Evolutionary conservation across 2,113 vertebrate species (phyloP).

Genomic region (Vidua macroura): DNA sequence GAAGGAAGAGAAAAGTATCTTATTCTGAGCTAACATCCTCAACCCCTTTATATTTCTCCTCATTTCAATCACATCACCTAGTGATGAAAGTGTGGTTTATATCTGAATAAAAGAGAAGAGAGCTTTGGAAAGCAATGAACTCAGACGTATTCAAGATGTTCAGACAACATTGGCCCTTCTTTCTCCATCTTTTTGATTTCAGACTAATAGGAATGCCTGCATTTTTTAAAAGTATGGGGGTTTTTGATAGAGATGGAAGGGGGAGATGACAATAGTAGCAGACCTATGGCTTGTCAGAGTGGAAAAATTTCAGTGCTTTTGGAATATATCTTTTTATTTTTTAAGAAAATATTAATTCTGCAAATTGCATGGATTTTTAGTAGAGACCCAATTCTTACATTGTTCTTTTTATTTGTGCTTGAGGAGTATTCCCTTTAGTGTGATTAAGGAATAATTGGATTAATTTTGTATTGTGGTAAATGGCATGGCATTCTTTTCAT

Average conservation of each 20-base stretch:
- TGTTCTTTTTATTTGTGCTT: constrained; percentile 46
- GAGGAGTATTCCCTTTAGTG: constrained; percentile 35
- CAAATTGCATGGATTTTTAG: background rate
- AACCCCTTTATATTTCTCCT: constrained; percentile 59
- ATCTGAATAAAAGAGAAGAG: background rate
- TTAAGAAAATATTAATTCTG: background rate
- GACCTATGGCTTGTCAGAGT: background rate
- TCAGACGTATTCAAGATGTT: background rate
- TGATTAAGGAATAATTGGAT: constrained; percentile 68
- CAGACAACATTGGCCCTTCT: background rate
- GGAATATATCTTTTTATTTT: background rate
- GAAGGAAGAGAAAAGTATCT: constrained; percentile 29
- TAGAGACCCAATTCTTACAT: background rate
- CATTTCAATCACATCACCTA: constrained; percentile 41
- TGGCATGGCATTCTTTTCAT: constrained; percentile 32
- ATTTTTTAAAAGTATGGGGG: background rate
- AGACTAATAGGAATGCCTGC: background rate
- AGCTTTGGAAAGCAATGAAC: background rate
- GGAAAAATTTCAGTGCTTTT: background rate
- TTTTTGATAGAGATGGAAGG: background rate
- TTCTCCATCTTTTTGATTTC: background rate
- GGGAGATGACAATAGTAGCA: background rate
- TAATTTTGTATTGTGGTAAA: constrained; percentile 60
- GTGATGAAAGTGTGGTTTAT: background rate
- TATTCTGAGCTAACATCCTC: constrained; percentile 35